Evolutionary conservation across 2,888 invertebrate genomes (phyloP).

Genomic region (Drosophila robusta): DNA sequence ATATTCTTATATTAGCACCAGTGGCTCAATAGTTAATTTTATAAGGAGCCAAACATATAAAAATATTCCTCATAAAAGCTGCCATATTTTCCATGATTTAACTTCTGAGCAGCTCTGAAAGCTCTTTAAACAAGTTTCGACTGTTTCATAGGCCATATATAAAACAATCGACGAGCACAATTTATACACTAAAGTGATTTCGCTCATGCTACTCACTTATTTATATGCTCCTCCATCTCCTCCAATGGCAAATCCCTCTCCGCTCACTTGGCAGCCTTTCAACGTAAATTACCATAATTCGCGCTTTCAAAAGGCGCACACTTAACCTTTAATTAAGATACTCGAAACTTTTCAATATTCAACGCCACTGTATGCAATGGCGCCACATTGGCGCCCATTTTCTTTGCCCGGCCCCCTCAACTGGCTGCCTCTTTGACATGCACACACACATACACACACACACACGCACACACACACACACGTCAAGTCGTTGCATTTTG

Average conservation of each 20-base stretch:
- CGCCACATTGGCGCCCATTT: constrained; percentile 59
- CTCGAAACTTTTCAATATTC: constrained; percentile 77
- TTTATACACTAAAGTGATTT: constrained; percentile 19
- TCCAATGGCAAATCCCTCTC: constrained; percentile 7
- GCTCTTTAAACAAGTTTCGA: constrained; percentile 2
- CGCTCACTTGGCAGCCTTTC: constrained; percentile 56
- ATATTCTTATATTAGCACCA: not conserved
- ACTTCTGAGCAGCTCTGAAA: not conserved
- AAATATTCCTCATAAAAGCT: not conserved
- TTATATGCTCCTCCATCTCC: not conserved
- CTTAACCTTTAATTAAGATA: constrained; percentile 78
- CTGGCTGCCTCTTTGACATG: constrained; percentile 15
- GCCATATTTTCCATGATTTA: not conserved
- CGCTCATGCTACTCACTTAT: constrained; percentile 16
- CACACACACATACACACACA: constrained; percentile 1
- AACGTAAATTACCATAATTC: constrained; percentile 75
- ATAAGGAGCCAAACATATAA: not conserved
- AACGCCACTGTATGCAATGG: constrained; percentile 56
- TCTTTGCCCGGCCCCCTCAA: constrained; percentile 2
- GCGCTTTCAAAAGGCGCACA: constrained; percentile 66
- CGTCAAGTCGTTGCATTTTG: constrained; percentile 69
- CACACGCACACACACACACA: constrained; percentile 30
- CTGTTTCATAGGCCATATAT: constrained; percentile 7
- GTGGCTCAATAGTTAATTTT: not conserved
- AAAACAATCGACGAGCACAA: constrained; percentile 10